Evolutionary conservation across 2,797 vertebrate genomes (phyloP).

Genomic region (Syngnathus acus): DNA sequence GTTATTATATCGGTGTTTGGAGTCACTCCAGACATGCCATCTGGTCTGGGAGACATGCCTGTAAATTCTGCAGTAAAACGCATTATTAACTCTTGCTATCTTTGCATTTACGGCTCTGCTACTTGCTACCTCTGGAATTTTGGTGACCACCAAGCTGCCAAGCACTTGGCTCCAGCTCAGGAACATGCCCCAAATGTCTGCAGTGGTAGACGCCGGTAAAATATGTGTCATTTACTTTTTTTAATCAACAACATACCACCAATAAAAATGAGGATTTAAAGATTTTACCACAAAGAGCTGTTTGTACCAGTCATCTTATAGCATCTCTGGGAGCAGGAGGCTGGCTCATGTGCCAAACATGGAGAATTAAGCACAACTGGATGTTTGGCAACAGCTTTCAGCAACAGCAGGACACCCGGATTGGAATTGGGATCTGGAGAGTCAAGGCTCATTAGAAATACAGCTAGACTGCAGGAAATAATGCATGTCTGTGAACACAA

Average conservation of each 20-base stretch:
- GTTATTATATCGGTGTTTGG: conserved; percentile 33
- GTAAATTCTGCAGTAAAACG: conserved; percentile 57
- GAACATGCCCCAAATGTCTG: conserved; percentile 37
- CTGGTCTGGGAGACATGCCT: conserved; percentile 55
- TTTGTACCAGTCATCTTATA: conserved; percentile 1
- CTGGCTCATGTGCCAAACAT: conserved; percentile 20
- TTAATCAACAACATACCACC: not conserved
- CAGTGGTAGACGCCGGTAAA: not conserved
- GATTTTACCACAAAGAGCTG: not conserved
- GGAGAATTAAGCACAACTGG: conserved; percentile 32
- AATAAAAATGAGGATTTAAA: not conserved
- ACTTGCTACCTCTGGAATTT: conserved; percentile 23
- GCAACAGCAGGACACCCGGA: conserved; percentile 22
- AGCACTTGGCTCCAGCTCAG: conserved; percentile 33
- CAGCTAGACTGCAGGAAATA: conserved; percentile 22
- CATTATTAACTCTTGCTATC: conserved; percentile 56
- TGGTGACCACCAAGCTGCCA: conserved; percentile 47
- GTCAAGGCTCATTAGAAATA: conserved; percentile 39
- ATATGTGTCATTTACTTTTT: not conserved
- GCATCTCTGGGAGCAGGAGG: conserved; percentile 15
- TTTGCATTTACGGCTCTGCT: conserved; percentile 46
- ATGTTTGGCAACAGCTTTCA: conserved; percentile 29
- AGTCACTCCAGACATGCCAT: conserved; percentile 47
- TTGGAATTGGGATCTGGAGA: conserved; percentile 26
- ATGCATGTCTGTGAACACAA: not conserved